Evolutionary conservation across 1,140 invertebrate genomes (phyloP).

Genomic region (Solenopsis fugax): DNA sequence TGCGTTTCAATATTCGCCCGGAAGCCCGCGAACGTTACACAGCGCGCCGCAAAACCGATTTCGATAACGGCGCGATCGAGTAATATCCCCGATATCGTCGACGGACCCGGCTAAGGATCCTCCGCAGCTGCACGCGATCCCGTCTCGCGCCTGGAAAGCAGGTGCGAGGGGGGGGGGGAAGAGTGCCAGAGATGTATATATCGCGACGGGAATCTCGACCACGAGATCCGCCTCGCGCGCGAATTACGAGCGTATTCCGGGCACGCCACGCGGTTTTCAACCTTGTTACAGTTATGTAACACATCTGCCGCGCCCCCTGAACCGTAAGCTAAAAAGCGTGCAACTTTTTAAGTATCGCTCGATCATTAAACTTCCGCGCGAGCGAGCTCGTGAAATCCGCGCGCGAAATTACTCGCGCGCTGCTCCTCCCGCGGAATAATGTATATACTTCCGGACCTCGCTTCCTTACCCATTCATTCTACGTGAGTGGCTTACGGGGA

Average conservation of each 20-base stretch:
- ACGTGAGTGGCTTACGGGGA: slow-evolving; percentile 72
- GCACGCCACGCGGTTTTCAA: slow-evolving; percentile 71
- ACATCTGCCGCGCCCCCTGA: slow-evolving; percentile 52
- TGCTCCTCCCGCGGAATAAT: slow-evolving; percentile 55
- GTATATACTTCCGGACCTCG: slow-evolving; percentile 38
- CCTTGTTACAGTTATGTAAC: slow-evolving; percentile 74
- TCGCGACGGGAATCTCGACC: slow-evolving; percentile 62
- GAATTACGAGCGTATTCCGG: slow-evolving; percentile 66
- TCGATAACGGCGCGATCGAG: slow-evolving; percentile 56
- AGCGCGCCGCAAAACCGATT: slow-evolving; percentile 67
- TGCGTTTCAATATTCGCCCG: slow-evolving; percentile 72
- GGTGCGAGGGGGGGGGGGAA: not conserved
- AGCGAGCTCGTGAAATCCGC: slow-evolving; percentile 57
- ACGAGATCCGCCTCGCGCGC: not conserved
- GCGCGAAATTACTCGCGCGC: slow-evolving; percentile 64
- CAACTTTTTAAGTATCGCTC: slow-evolving; percentile 73
- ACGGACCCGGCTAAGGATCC: slow-evolving; percentile 6
- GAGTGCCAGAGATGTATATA: not conserved
- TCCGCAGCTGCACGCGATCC: slow-evolving; percentile 33
- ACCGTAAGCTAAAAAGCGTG: slow-evolving; percentile 61
- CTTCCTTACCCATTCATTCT: slow-evolving; percentile 75
- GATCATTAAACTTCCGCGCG: slow-evolving; percentile 68
- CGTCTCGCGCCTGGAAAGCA: not conserved
- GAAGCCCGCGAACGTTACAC: slow-evolving; percentile 61
- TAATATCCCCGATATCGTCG: slow-evolving; percentile 47